Conservation (phyloP, 2,888 invertebrate genomes). For the Podotricha telesiphe region DNA sequence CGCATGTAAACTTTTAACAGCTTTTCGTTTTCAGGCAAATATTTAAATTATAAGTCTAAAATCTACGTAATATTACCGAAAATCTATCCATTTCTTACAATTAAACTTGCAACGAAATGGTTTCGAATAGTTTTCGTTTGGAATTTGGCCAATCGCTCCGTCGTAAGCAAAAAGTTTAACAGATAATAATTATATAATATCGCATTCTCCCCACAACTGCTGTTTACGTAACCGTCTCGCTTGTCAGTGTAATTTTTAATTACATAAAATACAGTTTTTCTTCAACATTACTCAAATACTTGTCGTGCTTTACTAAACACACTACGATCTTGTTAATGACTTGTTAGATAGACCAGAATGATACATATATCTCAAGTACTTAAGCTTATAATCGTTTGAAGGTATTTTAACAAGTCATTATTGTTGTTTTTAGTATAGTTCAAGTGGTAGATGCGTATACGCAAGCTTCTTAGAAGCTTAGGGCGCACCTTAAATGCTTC, state of each 20-base stretch:
- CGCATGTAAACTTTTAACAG: no score
- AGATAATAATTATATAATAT: conserved; percentile 34
- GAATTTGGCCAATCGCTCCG: conserved; percentile 30
- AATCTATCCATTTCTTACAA: no score
- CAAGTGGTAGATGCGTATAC: conserved; percentile 41
- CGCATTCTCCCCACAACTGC: conserved; percentile 44
- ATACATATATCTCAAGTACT: not conserved
- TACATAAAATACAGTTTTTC: conserved; percentile 47
- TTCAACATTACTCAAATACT: conserved; percentile 45
- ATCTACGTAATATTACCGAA: no score
- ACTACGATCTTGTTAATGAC: conserved; percentile 1
- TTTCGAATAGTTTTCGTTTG: not conserved
- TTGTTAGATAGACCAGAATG: not conserved
- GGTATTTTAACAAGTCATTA: conserved; percentile 20
- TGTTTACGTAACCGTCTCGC: conserved; percentile 41
- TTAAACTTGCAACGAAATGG: not conserved
- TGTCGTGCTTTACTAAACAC: conserved; percentile 39
- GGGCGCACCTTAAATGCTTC: conserved; percentile 52
- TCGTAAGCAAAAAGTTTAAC: conserved; percentile 34
- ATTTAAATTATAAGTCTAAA: not conserved
- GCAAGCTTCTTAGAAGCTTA: conserved; percentile 49
- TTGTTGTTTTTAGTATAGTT: conserved; percentile 2
- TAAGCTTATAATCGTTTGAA: conserved; percentile 9
- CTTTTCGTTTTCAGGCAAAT: not conserved
- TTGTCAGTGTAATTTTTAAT: conserved; percentile 46